phyloP scores from a whole-genome alignment of 2,797 vertebrate species.

The Lacerta bilineata region DNA sequence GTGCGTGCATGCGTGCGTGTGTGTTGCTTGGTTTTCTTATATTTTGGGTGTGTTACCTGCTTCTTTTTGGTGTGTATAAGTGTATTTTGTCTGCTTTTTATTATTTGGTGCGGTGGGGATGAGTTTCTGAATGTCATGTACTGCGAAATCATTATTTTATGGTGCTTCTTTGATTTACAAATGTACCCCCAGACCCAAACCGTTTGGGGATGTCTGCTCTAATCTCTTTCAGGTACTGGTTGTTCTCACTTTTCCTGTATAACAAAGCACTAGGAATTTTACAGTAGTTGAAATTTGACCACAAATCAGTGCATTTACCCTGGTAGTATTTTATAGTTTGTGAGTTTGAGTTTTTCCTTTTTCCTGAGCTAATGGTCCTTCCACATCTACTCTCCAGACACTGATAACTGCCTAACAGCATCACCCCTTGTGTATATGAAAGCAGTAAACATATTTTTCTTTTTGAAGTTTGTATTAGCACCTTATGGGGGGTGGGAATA shows the following conservation, averaged over 20 bases:
- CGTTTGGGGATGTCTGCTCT: neutral
- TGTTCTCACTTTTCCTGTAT: neutral
- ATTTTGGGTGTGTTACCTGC: too few relatives aligned
- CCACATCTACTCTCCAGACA: neutral
- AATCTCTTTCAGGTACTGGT: neutral
- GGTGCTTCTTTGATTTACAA: too few relatives aligned
- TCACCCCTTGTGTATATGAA: conserved; percentile 24
- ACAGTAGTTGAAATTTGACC: neutral
- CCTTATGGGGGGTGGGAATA: conserved; percentile 43
- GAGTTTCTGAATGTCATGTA: too few relatives aligned
- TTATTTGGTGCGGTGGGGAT: too few relatives aligned
- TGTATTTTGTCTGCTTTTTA: too few relatives aligned
- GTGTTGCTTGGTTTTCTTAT: too few relatives aligned
- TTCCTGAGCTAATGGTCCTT: conserved; percentile 11
- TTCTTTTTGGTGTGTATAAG: too few relatives aligned
- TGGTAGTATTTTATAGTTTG: neutral
- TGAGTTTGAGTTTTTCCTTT: neutral
- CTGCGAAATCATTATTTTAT: too few relatives aligned
- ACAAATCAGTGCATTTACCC: conserved; percentile 2
- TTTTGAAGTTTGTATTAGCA: conserved; percentile 49
- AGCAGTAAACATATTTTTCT: conserved; percentile 15
- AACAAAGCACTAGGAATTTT: neutral
- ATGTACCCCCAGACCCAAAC: too few relatives aligned
- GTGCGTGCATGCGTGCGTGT: too few relatives aligned
- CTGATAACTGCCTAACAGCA: conserved; percentile 16